Evolutionary conservation across 2,113 vertebrate genomes (phyloP), one percentile per base, ranked within the genome.

Genomic region (Penelope pileata): DNA sequence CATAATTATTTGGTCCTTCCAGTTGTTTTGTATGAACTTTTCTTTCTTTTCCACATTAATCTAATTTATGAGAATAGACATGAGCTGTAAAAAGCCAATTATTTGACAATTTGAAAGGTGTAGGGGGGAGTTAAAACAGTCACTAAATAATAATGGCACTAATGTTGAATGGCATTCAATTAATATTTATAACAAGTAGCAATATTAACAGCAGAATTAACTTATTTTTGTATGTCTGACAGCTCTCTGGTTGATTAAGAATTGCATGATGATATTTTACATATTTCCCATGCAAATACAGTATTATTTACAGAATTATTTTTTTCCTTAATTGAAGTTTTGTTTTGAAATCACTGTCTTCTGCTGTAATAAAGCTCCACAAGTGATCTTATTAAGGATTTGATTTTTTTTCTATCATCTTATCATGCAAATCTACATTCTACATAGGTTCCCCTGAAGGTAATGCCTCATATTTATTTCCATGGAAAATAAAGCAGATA

Each of bases 151-250:
- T 90, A 94, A 92, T 93, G 85, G 90, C 96, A 94, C 70, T 95
- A 92, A 91, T 91, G 93, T 77, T 93, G 95, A 97, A 96, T 96
- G 93, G 88, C 88, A 86, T 90, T 90, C 89, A 96, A 96, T 97
- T 97, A 97, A 96, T 95, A 95, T 95, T 96, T 96, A 96, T 78
- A 91, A 94, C 26, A 8, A 96, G 94, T 77, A 90, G 81, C 67
- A 96, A 91, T 94, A 96, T 85, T 93, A 97, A 94, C 94, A 93
- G 84, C 91, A 88, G 83, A 97, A 96, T 96, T 94, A 95, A 89
- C 95, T 95, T 96, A 95, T 89, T 97, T 96, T 72, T 96, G 77
- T 97, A 91, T 3, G 92, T 98, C 96, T 98, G 94, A 96, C 95
- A 95, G 94, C 92, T 98, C 95, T 96, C 64, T 70, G 34, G 94